These are phyloP conservation scores for Mya arenaria DNA, from an alignment of 1,140 invertebrate species.

Conservation along the genomic window DNA sequence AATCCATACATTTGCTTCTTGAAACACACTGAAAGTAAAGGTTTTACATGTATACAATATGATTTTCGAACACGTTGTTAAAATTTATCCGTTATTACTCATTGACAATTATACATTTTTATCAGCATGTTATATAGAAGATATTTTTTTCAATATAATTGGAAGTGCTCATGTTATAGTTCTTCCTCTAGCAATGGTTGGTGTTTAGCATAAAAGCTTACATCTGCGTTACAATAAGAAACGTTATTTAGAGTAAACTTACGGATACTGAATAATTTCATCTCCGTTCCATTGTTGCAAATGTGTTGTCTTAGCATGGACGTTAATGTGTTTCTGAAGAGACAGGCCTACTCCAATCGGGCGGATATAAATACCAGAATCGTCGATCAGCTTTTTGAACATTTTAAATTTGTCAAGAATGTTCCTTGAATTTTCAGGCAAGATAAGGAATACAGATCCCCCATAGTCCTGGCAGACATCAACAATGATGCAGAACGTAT, in stretches of 20 bases:
- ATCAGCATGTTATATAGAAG: too few relatives aligned
- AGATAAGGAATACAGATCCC: slow-evolving; percentile 19
- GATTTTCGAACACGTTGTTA: too few relatives aligned
- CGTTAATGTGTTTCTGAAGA: slow-evolving; percentile 7
- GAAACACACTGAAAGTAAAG: too few relatives aligned
- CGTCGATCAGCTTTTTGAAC: neutral
- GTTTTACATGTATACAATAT: too few relatives aligned
- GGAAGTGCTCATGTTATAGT: too few relatives aligned
- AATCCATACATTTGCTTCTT: too few relatives aligned
- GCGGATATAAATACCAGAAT: neutral
- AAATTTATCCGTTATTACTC: too few relatives aligned
- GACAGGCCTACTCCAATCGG: slow-evolving; percentile 33
- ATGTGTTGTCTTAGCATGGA: neutral
- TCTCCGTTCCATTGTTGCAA: slow-evolving; percentile 36
- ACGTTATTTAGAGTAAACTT: neutral
- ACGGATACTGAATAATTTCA: slow-evolving; percentile 32
- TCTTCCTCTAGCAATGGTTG: too few relatives aligned
- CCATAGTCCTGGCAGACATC: slow-evolving; percentile 41
- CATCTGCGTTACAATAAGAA: neutral
- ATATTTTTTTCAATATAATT: too few relatives aligned
- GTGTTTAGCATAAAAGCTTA: too few relatives aligned
- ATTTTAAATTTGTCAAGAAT: slow-evolving; percentile 8
- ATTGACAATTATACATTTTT: too few relatives aligned
- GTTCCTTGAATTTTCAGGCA: slow-evolving; percentile 30
- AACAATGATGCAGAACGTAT: slow-evolving; percentile 18